Conservation (phyloP, 2,113 vertebrate species). For the Diadophis punctatus region DNA sequence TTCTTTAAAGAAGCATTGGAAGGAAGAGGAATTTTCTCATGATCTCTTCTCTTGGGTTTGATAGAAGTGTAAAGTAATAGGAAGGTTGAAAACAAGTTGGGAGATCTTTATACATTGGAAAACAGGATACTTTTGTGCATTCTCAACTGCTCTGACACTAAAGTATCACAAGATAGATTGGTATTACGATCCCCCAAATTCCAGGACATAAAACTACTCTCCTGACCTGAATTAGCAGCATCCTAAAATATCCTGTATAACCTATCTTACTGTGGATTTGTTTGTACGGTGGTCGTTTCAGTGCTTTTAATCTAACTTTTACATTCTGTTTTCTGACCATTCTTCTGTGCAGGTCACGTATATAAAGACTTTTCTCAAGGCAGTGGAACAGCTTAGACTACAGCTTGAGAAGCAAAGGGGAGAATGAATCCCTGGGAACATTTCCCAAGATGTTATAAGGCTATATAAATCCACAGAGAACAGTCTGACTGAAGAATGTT, state of each 20-base stretch:
- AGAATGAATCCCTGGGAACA: not conserved
- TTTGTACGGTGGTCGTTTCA: not conserved
- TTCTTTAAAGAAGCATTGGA: not conserved
- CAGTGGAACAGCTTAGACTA: not conserved
- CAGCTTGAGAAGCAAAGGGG: not conserved
- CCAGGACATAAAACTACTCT: not conserved
- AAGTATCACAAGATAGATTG: not conserved
- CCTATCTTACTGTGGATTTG: not conserved
- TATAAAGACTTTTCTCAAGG: not conserved
- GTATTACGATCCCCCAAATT: not conserved
- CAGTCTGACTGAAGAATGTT: not conserved
- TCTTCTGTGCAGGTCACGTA: not conserved
- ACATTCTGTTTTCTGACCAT: not conserved
- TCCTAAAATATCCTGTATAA: not conserved
- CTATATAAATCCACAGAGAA: not conserved
- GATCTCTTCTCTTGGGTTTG: not conserved
- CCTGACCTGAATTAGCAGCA: not conserved
- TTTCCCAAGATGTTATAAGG: not conserved
- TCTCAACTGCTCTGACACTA: not conserved
- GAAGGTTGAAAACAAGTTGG: not conserved
- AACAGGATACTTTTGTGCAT: not conserved
- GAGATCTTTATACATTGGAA: not conserved
- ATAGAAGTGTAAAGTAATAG: not conserved
- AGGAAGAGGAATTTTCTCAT: not conserved
- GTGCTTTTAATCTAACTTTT: not conserved